Base-by-base conservation (phyloP, 2,113 vertebrate genomes). In the Patagioenas fasciata region DNA sequence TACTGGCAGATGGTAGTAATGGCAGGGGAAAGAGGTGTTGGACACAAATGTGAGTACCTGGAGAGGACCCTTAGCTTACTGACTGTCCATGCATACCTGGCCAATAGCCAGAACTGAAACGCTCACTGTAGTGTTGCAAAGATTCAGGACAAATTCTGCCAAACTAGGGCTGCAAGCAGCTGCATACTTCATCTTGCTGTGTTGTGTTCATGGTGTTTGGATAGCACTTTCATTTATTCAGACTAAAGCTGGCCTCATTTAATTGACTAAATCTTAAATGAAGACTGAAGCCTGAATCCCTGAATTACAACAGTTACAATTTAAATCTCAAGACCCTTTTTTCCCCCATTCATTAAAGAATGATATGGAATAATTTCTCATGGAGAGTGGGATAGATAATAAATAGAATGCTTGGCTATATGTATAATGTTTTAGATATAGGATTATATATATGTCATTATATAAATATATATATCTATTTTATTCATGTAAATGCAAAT, bases 21-120 rank as follows among this genome's bases (percentile, higher is more conserved):
- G 26, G 11, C 47, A 34, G 24, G 31, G 40, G 44, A 42, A 77
- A 34, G 64, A 6, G 7, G 2, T 40, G 5, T 31, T 80, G 9
- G 5, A 5, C 0, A 5, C 8, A 21, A 19, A 1, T 44, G 19
- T 58, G 26, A 36, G 19, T 54, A 26, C 6, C 21, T 81, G 4
- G n/a, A 34, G 21, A n/a, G 16, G 16, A 40, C 19, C 25, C 32
- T n/a, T 23, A 20, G 15, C 28, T 74, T 36, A 19, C 42, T 78
- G 9, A 47, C 44, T 47, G 65, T 21, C 31, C 4, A 0, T 31
- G 36, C 31, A 40, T 67, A 42, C 21, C 9, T 44, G 38, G 15
- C 20, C 26, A 31, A 0, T 7, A 71, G 36, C 8, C 20, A 28
- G 58, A 80, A n/a, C 16, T 32, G 25, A 51, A 81, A 44, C 1